Base-by-base conservation (phyloP, 2,888 invertebrate species). In the Hydrotaea diabolus region DNA sequence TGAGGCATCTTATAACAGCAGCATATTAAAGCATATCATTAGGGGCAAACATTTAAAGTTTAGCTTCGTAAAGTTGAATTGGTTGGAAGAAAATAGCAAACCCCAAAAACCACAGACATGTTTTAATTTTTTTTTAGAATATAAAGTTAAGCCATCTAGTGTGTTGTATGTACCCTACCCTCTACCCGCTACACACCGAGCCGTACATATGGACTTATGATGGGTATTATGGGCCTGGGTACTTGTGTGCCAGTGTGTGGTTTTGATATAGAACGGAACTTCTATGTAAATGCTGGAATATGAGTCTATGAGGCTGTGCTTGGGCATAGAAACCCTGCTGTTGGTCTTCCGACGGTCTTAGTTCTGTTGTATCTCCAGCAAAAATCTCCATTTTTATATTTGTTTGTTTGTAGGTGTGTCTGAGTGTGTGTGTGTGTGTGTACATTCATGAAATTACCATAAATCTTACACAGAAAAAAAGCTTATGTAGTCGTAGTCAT, bases 371-470 rank as follows among this genome's bases (percentile, higher is more conserved):
- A 23, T 46, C 43, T 46, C 46, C 69, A 43, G 21, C 69, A 69
- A 46, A 66, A 46, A 69, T 69, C 69, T 46, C 69, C 69, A 43
- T 69, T 69, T n/a, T 39, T 69, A 69, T 69, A n/a, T 46, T 21
- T 69, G 69, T 69, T 19, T 66, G 31, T 31, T 31, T 39, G 39
- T 39, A 39, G 39, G 17, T 69, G 46, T 11, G 31, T 31, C n/a
- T n/a, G 31, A 46, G 69, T 69, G 17, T 66, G 31, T 2, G 31
- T 39, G 7, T 39, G 9, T 8, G 17, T 69, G 23, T 11, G 69
- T 17, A 69, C 69, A 69, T 69, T 69, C 69, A 69, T 69, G 69
- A 69, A 69, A 69, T 69, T 69, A 69, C 69, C 69, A 69, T 69
- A 69, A 69, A 69, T 69, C 69, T 21, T 69, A 69, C 19, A 62